Conservation (phyloP, 2,113 vertebrate species). For the Crotalus helleri region DNA sequence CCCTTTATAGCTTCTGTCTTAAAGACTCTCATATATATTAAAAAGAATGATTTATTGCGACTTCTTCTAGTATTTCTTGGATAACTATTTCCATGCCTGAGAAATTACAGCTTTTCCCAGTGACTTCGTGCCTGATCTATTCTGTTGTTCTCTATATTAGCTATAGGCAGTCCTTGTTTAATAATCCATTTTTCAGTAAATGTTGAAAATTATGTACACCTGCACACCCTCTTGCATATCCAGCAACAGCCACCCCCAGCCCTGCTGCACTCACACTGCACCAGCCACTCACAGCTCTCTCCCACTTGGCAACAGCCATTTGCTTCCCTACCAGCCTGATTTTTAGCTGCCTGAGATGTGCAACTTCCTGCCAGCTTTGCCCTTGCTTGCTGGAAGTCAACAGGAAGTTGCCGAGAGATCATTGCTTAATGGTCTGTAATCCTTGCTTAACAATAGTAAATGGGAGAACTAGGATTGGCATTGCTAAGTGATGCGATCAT, state of each 20-base stretch:
- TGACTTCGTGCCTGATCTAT: background rate
- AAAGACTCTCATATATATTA: background rate
- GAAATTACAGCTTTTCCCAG: too few relatives aligned
- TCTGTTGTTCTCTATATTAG: background rate
- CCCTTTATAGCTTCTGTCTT: background rate
- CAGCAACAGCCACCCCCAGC: background rate
- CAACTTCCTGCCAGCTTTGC: background rate
- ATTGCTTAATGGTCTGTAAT: background rate
- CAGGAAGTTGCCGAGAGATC: background rate
- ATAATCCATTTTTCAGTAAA: background rate
- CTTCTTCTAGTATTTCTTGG: background rate
- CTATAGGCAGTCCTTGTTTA: background rate
- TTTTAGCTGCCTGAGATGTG: background rate
- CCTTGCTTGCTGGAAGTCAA: background rate
- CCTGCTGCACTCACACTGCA: too few relatives aligned
- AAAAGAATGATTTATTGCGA: background rate
- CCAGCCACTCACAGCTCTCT: background rate
- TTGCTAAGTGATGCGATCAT: background rate
- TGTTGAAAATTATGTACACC: background rate
- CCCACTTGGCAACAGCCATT: background rate
- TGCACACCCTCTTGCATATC: too few relatives aligned
- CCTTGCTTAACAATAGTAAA: background rate
- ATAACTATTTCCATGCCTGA: background rate
- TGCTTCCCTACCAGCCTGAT: background rate
- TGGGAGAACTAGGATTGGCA: background rate